A percentile compares a stretch with the other conserved stretches of the same genome.
phyloP scores from a whole-genome alignment of 2,888 invertebrate species.

The Cephus rjabovi region DNA sequence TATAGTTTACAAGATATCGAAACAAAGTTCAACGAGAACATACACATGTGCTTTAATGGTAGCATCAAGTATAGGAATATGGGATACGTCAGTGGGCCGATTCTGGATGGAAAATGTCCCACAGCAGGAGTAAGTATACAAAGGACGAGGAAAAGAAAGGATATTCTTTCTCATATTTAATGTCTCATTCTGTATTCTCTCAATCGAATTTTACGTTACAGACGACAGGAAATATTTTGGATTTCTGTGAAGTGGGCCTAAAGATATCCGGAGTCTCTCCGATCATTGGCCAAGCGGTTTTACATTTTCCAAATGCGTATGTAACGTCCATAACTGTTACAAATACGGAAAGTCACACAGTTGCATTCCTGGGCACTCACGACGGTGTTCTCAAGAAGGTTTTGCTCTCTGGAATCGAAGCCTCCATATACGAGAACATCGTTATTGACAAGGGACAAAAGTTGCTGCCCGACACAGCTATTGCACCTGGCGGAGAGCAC shows the following conservation, averaged over 20 bases:
- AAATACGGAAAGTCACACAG: constrained; percentile 90
- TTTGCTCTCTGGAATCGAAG: constrained; percentile 76
- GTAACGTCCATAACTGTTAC: constrained; percentile 89
- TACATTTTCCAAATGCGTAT: constrained; percentile 83
- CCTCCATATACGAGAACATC: constrained; percentile 89
- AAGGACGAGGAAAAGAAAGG: constrained; percentile 1
- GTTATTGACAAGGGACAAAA: constrained; percentile 82
- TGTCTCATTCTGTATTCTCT: neutral
- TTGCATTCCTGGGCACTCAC: constrained; percentile 93
- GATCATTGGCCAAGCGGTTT: constrained; percentile 80
- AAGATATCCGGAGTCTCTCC: constrained; percentile 92
- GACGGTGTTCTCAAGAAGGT: constrained; percentile 90
- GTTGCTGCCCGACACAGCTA: constrained; percentile 87
- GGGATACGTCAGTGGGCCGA: constrained; percentile 91
- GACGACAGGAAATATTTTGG: constrained; percentile 89
- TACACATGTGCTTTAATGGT: constrained; percentile 97
- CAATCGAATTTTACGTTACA: constrained; percentile 53
- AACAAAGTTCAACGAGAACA: constrained; percentile 94
- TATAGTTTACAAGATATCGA: constrained; percentile 92
- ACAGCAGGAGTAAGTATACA: constrained; percentile 77
- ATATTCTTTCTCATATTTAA: neutral
- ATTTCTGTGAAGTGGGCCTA: constrained; percentile 92
- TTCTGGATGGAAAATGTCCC: constrained; percentile 92
- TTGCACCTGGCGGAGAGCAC: constrained; percentile 86
- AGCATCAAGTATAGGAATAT: constrained; percentile 91